Conservation (phyloP, 2,888 invertebrate species). For the Loripinus fragilis region DNA sequence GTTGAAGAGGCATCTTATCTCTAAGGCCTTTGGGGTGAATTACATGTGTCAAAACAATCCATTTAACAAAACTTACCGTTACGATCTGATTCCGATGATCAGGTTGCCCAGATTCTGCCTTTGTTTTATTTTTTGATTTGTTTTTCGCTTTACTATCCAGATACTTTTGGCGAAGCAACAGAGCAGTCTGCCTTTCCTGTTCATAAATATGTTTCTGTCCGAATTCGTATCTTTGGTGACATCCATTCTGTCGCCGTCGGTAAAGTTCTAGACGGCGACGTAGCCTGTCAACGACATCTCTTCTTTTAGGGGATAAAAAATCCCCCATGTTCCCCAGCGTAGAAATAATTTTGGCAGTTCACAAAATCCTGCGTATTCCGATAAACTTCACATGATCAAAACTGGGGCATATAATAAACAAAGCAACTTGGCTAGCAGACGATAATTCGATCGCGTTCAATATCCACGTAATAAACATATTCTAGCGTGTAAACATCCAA, state of each 20-base stretch:
- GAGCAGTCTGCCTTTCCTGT: slow-evolving; percentile 95
- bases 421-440: slow-evolving; percentile 10
- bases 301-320: slow-evolving; percentile 83
- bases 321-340: slow-evolving; percentile 83
- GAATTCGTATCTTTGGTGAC: slow-evolving; percentile 94
- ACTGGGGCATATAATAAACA: slow-evolving; percentile 44
- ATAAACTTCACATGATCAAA: slow-evolving; percentile 58
- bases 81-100: slow-evolving; percentile 74
- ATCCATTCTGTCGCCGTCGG: slow-evolving; percentile 92
- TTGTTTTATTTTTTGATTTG: slow-evolving; percentile 83
- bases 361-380: neutral
- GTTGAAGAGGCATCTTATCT: too few species aligned
- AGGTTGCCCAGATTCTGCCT: slow-evolving; percentile 57
- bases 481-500: neutral
- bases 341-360: slow-evolving; percentile 40
- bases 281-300: slow-evolving; percentile 91
- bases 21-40: too few species aligned
- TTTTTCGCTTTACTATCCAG: slow-evolving; percentile 95
- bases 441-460: neutral
- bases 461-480: slow-evolving; percentile 4
- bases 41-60: slow-evolving; percentile 20
- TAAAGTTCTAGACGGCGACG: slow-evolving; percentile 93
- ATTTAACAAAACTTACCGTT: slow-evolving; percentile 65
- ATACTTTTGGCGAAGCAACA: slow-evolving; percentile 93
- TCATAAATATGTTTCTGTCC: slow-evolving; percentile 94